Evolutionary conservation across 1,140 invertebrate species (phyloP).

Genomic region (Caenorhabditis inopinata): DNA sequence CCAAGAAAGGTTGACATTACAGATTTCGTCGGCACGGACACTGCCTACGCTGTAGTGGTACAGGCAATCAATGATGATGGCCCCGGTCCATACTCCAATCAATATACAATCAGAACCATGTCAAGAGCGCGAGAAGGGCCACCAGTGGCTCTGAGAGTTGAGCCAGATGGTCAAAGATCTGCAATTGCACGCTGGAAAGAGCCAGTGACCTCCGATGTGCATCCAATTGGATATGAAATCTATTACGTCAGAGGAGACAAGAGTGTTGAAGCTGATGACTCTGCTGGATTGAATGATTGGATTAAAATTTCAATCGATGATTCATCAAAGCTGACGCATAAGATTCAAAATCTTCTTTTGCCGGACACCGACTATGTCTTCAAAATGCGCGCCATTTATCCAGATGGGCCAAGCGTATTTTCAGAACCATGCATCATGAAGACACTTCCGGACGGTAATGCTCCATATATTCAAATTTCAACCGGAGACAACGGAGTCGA

Average conservation of each 20-base stretch:
- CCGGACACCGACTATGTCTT: slow-evolving; percentile 66
- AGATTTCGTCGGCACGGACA: slow-evolving; percentile 60
- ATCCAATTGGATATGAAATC: slow-evolving; percentile 63
- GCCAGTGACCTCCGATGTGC: slow-evolving; percentile 52
- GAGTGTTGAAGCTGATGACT: slow-evolving; percentile 63
- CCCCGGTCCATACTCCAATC: slow-evolving; percentile 63
- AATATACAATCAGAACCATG: slow-evolving; percentile 63
- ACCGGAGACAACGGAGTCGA: slow-evolving; percentile 61
- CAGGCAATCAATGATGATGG: slow-evolving; percentile 66
- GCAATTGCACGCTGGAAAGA: slow-evolving; percentile 60
- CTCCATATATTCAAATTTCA: slow-evolving; percentile 64
- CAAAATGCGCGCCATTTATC: slow-evolving; percentile 64
- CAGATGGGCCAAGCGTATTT: slow-evolving; percentile 63
- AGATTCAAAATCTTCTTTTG: slow-evolving; percentile 55
- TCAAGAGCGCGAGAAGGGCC: slow-evolving; percentile 62
- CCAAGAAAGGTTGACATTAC: slow-evolving; percentile 55
- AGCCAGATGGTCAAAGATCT: slow-evolving; percentile 61
- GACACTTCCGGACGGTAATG: slow-evolving; percentile 63
- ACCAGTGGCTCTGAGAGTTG: slow-evolving; percentile 59
- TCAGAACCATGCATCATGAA: slow-evolving; percentile 66
- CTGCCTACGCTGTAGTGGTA: slow-evolving; percentile 63
- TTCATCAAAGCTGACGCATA: slow-evolving; percentile 45
- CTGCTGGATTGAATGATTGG: slow-evolving; percentile 58
- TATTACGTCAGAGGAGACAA: slow-evolving; percentile 63
- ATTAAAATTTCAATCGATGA: slow-evolving; percentile 56